Percentiles rank a stretch among this genome's conserved stretches.
phyloP scores from a whole-genome alignment of 2,113 vertebrate genomes.

The Oostethus manadensis region DNA sequence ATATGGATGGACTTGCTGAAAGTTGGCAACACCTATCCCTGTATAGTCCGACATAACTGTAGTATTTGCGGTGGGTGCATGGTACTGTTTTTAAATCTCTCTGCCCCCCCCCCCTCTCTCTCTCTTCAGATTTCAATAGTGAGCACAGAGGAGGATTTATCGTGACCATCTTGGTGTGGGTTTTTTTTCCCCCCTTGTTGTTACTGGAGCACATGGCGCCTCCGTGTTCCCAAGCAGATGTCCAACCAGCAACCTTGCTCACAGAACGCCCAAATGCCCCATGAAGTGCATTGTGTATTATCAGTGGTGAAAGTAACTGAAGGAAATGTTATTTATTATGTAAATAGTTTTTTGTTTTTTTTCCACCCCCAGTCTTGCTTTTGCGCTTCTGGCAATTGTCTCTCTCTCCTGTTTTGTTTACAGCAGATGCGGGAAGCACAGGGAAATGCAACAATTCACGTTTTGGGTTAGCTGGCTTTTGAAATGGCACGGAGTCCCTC shows the following conservation, averaged over 20 bases:
- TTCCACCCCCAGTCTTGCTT: neutral
- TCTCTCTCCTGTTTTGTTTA: neutral
- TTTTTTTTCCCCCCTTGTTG: conserved; percentile 1
- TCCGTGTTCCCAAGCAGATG: conserved; percentile 70
- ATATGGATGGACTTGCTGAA: too few species aligned
- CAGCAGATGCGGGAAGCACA: too few species aligned
- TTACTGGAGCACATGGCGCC: conserved; percentile 47
- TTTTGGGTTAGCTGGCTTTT: neutral
- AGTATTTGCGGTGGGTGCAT: neutral
- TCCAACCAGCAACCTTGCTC: conserved; percentile 61
- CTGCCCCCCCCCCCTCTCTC: neutral
- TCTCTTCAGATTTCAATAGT: conserved; percentile 89
- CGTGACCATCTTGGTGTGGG: conserved; percentile 62
- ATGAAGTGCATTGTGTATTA: conserved; percentile 74
- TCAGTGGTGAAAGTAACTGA: conserved; percentile 30
- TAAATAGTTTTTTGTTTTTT: conserved; percentile 43
- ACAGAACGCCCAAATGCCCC: conserved; percentile 72
- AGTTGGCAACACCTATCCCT: too few species aligned
- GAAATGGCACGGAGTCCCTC: neutral
- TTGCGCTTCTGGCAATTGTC: neutral
- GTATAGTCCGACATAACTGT: too few species aligned
- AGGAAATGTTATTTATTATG: conserved; percentile 60
- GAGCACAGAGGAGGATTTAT: conserved; percentile 94
- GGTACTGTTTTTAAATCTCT: neutral
- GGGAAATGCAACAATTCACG: neutral